Percentiles rank a stretch among this genome's conserved stretches.
Conservation (phyloP, 2,888 invertebrate species). For the Erpobdella octoculata region DNA sequence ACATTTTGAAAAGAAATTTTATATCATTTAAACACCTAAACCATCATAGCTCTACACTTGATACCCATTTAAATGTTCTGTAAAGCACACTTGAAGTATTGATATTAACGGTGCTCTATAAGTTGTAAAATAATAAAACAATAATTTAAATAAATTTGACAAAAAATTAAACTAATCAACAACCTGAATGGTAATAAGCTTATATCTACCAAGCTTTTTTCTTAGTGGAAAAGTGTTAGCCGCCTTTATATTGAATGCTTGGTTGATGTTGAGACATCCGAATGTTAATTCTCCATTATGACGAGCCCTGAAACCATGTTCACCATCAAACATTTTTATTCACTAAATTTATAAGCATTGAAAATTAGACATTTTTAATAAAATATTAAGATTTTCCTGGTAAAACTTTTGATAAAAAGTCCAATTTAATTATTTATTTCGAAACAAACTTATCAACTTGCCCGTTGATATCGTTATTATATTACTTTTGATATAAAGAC, state of each 20-base stretch:
- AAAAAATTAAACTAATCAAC: not conserved
- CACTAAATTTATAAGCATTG: not conserved
- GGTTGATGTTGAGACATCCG: constrained; percentile 10
- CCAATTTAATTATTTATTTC: not conserved
- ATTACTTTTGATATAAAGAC: no score
- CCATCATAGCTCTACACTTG: not conserved
- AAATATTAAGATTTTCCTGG: no score
- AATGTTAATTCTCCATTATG: constrained; percentile 3
- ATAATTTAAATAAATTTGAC: not conserved
- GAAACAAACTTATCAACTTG: not conserved
- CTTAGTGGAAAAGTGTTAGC: constrained; percentile 19
- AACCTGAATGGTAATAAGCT: constrained; percentile 26
- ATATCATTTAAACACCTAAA: no score
- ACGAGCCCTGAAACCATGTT: not conserved
- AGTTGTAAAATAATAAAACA: not conserved
- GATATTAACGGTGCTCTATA: no score
- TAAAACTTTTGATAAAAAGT: not conserved
- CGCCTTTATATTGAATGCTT: constrained; percentile 21
- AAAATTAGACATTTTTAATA: not conserved
- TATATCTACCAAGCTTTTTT: constrained; percentile 15
- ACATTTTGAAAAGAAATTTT: no score
- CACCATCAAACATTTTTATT: no score
- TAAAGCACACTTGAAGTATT: not conserved
- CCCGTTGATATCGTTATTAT: no score
- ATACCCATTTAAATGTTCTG: not conserved